Evolutionary conservation across 1,140 invertebrate genomes (phyloP).

Genomic region (Fopius arisanus): DNA sequence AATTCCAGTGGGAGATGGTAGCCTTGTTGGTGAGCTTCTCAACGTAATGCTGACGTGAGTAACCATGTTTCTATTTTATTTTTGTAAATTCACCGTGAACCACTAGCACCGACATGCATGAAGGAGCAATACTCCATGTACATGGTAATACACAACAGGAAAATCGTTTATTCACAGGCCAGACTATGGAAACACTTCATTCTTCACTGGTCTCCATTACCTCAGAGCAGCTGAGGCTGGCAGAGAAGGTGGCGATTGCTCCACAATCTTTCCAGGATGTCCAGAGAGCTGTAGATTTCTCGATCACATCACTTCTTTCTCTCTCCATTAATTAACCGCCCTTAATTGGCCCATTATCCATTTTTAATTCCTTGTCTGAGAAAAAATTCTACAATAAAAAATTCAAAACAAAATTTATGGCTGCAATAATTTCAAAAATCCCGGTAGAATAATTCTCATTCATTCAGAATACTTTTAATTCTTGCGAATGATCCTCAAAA

Average conservation of each 20-base stretch:
- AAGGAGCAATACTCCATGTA: conserved; percentile 7
- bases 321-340: too few species aligned
- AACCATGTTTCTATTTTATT: conserved; percentile 23
- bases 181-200: conserved; percentile 45
- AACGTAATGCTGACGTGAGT: conserved; percentile 65
- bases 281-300: conserved; percentile 54
- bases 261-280: conserved; percentile 49
- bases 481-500: too few species aligned
- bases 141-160: background rate
- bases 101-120: background rate
- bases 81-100: background rate
- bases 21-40: conserved; percentile 63
- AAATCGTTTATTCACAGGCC: conserved; percentile 49
- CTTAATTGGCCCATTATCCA: too few species aligned
- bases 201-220: conserved; percentile 49
- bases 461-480: too few species aligned
- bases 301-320: conserved; percentile 49
- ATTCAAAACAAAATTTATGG: too few species aligned
- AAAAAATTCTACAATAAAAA: too few species aligned
- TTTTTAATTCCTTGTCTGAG: too few species aligned
- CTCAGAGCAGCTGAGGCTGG: conserved; percentile 50
- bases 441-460: too few species aligned
- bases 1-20: conserved; percentile 58
- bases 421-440: too few species aligned
- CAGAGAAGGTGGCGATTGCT: conserved; percentile 51